Percentiles rank a stretch among this genome's conserved stretches.
Conservation (phyloP, 2,797 vertebrate species). For the Megaceryle alcyon region DNA sequence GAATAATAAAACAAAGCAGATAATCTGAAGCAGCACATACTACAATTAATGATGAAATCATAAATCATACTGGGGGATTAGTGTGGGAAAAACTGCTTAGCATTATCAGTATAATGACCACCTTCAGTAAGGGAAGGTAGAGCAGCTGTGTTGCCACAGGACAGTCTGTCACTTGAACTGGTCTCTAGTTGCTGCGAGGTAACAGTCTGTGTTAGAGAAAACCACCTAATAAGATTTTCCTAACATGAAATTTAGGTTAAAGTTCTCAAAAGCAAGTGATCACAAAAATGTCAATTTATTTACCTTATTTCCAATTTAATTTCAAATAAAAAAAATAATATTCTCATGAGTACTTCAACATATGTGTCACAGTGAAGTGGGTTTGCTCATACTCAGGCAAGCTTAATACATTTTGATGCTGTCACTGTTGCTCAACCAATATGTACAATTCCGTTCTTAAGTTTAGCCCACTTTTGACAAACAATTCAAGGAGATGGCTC, state of each 20-base stretch:
- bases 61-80: neutral
- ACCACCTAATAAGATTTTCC: neutral
- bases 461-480: neutral
- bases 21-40: neutral
- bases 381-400: neutral
- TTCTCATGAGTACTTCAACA: neutral
- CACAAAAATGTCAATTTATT: neutral
- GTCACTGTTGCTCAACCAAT: neutral
- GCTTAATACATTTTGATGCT: neutral
- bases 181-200: neutral
- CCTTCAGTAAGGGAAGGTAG: neutral
- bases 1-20: neutral
- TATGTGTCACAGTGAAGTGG: neutral
- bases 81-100: neutral
- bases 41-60: neutral
- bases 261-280: neutral
- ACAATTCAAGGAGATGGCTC: neutral
- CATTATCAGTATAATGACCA: neutral
- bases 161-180: neutral
- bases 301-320: neutral
- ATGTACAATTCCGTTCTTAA: neutral
- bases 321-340: neutral
- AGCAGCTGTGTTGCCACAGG: neutral
- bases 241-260: neutral
- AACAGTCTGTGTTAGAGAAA: neutral